phyloP scores from a whole-genome alignment of 2,888 invertebrate species.

The Dynastes maya region DNA sequence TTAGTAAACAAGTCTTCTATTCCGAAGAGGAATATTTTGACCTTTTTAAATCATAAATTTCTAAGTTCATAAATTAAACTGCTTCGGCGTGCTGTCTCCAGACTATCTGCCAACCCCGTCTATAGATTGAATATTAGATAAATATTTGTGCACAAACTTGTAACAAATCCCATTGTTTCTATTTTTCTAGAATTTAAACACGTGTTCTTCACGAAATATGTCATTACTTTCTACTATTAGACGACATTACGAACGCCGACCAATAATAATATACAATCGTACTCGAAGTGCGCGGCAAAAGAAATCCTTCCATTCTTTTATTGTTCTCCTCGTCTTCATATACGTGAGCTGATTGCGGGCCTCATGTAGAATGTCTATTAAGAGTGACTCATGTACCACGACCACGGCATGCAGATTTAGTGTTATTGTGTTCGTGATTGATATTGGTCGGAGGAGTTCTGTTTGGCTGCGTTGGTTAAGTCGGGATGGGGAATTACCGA shows the following conservation, averaged over 20 bases:
- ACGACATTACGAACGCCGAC: neutral
- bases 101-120: too few relatives aligned
- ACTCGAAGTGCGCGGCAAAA: neutral
- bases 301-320: constrained; percentile 28
- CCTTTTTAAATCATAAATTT: too few relatives aligned
- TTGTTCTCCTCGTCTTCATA: constrained; percentile 28
- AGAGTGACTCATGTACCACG: constrained; percentile 64
- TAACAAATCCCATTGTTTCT: too few relatives aligned
- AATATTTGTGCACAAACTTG: too few relatives aligned
- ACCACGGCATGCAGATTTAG: constrained; percentile 68
- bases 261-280: constrained; percentile 12
- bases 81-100: too few relatives aligned
- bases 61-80: too few relatives aligned
- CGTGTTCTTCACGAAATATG: neutral
- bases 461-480: constrained; percentile 35
- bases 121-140: too few relatives aligned
- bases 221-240: neutral
- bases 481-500: constrained; percentile 36
- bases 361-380: constrained; percentile 66
- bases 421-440: constrained; percentile 69
- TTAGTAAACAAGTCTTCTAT: too few relatives aligned
- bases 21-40: too few relatives aligned
- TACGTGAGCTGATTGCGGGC: constrained; percentile 58
- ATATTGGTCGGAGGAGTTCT: constrained; percentile 57
- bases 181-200: too few relatives aligned